A percentile compares a stretch with the other conserved stretches of the same genome.
Conservation (phyloP, 2,113 vertebrate species). For the cattle (Bos taurus) region ARS-UCD2.0 NC_037343.1:75489501-75490000, state of each 20-base stretch:
- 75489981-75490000: neutral
- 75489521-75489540: neutral
- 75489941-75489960: neutral
- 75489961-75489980: neutral
- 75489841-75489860: constrained; percentile 69
- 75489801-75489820: constrained; percentile 45
- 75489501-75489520: no score
- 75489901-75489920: constrained; percentile 55
- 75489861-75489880: constrained; percentile 63
- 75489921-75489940: constrained; percentile 71
- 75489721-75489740: neutral
- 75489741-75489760: neutral
- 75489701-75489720: neutral
- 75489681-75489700: neutral
- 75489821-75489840: neutral
- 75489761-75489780: neutral
- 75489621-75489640: neutral
- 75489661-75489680: neutral
- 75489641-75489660: neutral
- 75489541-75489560: neutral
- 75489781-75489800: neutral
- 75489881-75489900: neutral
- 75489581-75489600: no score
- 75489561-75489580: neutral
- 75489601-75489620: neutral